These are phyloP conservation scores for Lasioglossum villosulum DNA, from an alignment of 2,888 invertebrate species.

Conservation along the genomic window DNA sequence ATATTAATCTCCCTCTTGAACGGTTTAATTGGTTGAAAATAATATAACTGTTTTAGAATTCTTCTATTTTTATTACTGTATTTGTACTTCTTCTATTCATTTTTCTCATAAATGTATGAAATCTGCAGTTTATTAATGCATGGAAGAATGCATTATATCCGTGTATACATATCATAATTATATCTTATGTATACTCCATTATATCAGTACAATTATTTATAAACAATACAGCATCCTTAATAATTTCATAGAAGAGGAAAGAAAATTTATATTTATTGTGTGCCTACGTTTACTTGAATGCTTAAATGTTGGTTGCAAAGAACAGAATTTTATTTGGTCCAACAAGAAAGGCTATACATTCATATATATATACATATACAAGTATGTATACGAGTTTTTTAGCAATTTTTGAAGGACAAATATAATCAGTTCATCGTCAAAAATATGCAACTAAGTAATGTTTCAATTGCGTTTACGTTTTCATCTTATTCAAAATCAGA, in stretches of 20 bases:
- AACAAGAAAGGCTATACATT: not conserved
- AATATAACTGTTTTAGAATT: not conserved
- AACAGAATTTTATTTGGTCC: not conserved
- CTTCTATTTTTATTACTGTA: not conserved
- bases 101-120: too few species aligned
- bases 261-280: not conserved
- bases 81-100: not conserved
- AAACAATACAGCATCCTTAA: too few species aligned
- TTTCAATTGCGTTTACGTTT: not conserved
- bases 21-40: not conserved
- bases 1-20: not conserved
- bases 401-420: not conserved
- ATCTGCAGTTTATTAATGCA: not conserved
- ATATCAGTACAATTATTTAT: too few species aligned
- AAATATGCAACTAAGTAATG: not conserved
- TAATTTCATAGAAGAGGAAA: too few species aligned
- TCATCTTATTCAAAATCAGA: not conserved
- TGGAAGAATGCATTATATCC: too few species aligned
- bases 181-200: too few species aligned
- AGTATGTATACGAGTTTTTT: not conserved
- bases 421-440: not conserved
- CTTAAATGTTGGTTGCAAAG: not conserved
- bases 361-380: not conserved
- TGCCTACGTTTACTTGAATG: not conserved
- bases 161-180: not conserved